Conservation (phyloP, 2,797 vertebrate species). For the Oryzias sinensis region DNA sequence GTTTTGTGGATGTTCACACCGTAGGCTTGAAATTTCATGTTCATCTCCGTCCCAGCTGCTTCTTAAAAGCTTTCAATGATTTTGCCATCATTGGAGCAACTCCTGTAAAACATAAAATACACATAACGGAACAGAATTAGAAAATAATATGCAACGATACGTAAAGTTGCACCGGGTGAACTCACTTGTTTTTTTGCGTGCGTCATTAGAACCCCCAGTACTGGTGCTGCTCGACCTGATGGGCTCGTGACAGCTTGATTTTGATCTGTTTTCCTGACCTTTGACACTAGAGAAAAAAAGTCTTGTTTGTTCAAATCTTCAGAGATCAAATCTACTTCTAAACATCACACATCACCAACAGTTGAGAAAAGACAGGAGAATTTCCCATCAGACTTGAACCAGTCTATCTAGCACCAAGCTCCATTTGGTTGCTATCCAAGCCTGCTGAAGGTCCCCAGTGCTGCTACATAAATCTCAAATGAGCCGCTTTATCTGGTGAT, state of each 20-base stretch:
- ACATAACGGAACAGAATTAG: background rate
- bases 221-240: conserved; percentile 45
- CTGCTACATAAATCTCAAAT: conserved; percentile 25
- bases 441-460: conserved; percentile 1
- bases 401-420: conserved; percentile 53
- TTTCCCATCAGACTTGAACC: conserved; percentile 33
- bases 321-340: conserved; percentile 1
- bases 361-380: conserved; percentile 5
- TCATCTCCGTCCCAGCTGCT: conserved; percentile 75
- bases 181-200: conserved; percentile 84
- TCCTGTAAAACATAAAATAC: conserved; percentile 63
- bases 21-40: conserved; percentile 20
- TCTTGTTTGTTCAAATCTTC: background rate
- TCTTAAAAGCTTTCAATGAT: conserved; percentile 84
- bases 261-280: conserved; percentile 56
- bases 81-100: conserved; percentile 90
- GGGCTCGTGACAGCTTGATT: conserved; percentile 45
- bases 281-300: conserved; percentile 49
- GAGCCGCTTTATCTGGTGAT: conserved; percentile 32
- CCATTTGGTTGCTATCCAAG: conserved; percentile 33
- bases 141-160: background rate
- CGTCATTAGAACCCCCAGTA: conserved; percentile 56
- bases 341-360: background rate
- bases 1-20: conserved; percentile 22
- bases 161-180: background rate